Conservation (phyloP, 2,113 vertebrate species). For the Chrysemys picta region DNA sequence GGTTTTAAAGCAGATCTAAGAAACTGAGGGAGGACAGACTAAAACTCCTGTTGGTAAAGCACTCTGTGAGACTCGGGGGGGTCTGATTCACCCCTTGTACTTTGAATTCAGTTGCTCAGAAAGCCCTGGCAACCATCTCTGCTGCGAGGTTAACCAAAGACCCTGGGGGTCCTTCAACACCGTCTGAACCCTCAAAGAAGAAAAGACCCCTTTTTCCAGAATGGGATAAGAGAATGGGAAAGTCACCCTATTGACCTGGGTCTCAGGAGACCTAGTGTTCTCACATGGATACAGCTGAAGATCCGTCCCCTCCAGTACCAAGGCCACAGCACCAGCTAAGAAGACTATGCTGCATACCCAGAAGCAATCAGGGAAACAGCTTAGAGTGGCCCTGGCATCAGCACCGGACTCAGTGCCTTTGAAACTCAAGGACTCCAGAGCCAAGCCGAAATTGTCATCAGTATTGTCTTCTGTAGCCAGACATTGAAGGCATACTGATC, state of each 20-base stretch:
- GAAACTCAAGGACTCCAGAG: background rate
- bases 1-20: background rate
- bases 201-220: background rate
- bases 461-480: background rate
- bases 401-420: background rate
- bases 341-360: background rate
- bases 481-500: background rate
- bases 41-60: background rate
- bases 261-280: background rate
- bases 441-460: background rate
- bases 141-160: background rate
- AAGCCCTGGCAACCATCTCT: background rate
- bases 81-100: background rate
- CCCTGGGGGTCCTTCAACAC: background rate
- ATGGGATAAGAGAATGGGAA: background rate
- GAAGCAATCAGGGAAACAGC: background rate
- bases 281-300: background rate
- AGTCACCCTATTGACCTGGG: background rate
- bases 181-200: background rate
- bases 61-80: background rate
- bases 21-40: background rate
- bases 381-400: background rate
- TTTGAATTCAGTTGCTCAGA: background rate
- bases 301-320: background rate
- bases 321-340: background rate